A percentile compares a stretch with the other conserved stretches of the same genome.
Evolutionary conservation across 2,797 vertebrate genomes (phyloP).

Genomic region (Xenops minutus): DNA sequence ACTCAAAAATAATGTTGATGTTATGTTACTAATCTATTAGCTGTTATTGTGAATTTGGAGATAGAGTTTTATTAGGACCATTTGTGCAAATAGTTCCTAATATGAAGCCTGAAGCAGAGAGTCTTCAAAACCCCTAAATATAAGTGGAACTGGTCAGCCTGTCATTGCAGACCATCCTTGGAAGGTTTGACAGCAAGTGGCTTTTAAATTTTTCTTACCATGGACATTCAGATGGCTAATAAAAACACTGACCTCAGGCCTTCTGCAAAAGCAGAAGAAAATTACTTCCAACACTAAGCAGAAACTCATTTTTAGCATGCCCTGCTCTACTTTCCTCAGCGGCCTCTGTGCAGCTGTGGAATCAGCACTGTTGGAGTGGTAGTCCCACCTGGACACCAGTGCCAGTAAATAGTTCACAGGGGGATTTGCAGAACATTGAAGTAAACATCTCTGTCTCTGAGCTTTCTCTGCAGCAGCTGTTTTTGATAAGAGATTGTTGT

Average conservation of each 20-base stretch:
- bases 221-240: background rate
- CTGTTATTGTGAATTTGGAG: constrained; percentile 10
- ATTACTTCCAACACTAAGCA: background rate
- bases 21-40: constrained; percentile 25
- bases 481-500: background rate
- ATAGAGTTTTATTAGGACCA: constrained; percentile 14
- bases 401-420: background rate
- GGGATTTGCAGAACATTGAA: background rate
- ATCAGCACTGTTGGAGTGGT: background rate
- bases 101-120: background rate
- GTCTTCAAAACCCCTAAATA: background rate
- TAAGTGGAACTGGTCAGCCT: background rate
- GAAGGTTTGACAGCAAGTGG: background rate
- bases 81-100: constrained; percentile 28
- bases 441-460: background rate
- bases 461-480: background rate
- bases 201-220: background rate
- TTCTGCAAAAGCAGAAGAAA: background rate
- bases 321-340: background rate
- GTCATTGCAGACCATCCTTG: background rate
- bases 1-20: background rate
- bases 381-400: background rate
- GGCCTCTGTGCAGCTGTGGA: background rate
- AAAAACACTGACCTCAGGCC: background rate
- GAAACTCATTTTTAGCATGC: background rate